Percentiles rank a stretch among this genome's conserved stretches.
These are phyloP conservation scores for Caenorhabditis remanei DNA, from an alignment of 1,140 invertebrate genomes.

Conservation along the genomic window DNA sequence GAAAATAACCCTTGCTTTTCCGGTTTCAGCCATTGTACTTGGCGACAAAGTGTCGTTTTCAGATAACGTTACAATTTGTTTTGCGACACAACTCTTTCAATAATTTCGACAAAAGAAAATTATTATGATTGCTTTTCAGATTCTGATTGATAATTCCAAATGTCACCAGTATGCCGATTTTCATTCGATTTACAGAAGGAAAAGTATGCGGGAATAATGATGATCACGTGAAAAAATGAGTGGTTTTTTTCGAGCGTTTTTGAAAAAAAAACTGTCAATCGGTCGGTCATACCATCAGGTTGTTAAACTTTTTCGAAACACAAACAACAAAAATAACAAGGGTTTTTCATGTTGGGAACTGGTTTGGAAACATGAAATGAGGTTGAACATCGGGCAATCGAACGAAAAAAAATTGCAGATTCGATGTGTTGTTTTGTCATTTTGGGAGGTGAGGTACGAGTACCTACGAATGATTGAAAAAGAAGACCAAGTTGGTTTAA, in stretches of 20 bases:
- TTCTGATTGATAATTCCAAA: slow-evolving; percentile 24
- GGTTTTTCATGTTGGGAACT: slow-evolving; percentile 44
- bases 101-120: slow-evolving; percentile 17
- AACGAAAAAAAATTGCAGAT: slow-evolving; percentile 48
- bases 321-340: slow-evolving; percentile 55
- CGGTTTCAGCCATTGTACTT: background rate
- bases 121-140: background rate
- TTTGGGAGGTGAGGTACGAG: slow-evolving; percentile 3
- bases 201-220: background rate
- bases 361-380: slow-evolving; percentile 54
- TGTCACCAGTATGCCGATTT: slow-evolving; percentile 1
- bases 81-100: slow-evolving; percentile 34
- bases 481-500: background rate
- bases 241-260: slow-evolving; percentile 30
- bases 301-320: slow-evolving; percentile 53
- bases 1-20: slow-evolving; percentile 5
- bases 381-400: slow-evolving; percentile 51
- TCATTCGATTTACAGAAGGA: background rate
- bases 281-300: slow-evolving; percentile 48
- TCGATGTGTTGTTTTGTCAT: slow-evolving; percentile 40
- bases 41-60: slow-evolving; percentile 34
- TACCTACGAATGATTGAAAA: background rate
- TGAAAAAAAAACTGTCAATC: slow-evolving; percentile 51
- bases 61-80: slow-evolving; percentile 50
- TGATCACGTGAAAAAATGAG: slow-evolving; percentile 51